phyloP scores from a whole-genome alignment of 1,140 invertebrate genomes.

The Gryllus bimaculatus region DNA sequence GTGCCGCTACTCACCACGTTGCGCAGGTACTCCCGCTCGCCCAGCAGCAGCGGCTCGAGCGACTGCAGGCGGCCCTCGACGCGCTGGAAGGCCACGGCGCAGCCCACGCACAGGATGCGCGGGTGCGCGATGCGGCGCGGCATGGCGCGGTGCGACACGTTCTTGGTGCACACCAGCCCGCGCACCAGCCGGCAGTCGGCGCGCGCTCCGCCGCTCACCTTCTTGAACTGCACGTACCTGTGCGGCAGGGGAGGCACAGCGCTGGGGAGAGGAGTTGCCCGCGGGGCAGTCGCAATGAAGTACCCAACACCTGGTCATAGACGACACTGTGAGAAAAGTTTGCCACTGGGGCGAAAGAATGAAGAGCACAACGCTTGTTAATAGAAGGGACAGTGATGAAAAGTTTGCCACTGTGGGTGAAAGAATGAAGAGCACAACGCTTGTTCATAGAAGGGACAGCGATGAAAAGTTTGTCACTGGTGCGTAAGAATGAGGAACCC shows the following conservation, averaged over 20 bases:
- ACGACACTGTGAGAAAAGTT: too few species aligned
- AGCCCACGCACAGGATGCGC: conserved; percentile 73
- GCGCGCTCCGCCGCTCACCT: conserved; percentile 69
- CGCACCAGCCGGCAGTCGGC: conserved; percentile 69
- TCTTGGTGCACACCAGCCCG: conserved; percentile 87
- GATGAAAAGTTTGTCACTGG: too few species aligned
- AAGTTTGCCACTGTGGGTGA: too few species aligned
- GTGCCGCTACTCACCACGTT: conserved; percentile 53
- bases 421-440: too few species aligned
- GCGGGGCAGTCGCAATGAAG: too few species aligned
- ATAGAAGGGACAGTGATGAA: too few species aligned
- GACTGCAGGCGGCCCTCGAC: conserved; percentile 84
- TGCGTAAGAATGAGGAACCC: too few species aligned
- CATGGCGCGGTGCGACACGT: conserved; percentile 87
- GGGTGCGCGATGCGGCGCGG: conserved; percentile 68
- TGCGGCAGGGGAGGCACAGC: background rate
- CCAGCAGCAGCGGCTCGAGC: conserved; percentile 78
- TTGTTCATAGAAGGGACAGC: too few species aligned
- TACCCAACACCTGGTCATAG: too few species aligned
- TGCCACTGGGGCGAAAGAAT: too few species aligned
- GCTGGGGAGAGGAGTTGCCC: too few species aligned
- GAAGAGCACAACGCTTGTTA: too few species aligned
- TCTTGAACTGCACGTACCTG: conserved; percentile 82
- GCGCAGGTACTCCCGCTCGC: conserved; percentile 76
- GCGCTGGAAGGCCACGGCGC: conserved; percentile 85